Evolutionary conservation across 1,140 invertebrate species (phyloP).

Genomic region (Laupala kohalensis): DNA sequence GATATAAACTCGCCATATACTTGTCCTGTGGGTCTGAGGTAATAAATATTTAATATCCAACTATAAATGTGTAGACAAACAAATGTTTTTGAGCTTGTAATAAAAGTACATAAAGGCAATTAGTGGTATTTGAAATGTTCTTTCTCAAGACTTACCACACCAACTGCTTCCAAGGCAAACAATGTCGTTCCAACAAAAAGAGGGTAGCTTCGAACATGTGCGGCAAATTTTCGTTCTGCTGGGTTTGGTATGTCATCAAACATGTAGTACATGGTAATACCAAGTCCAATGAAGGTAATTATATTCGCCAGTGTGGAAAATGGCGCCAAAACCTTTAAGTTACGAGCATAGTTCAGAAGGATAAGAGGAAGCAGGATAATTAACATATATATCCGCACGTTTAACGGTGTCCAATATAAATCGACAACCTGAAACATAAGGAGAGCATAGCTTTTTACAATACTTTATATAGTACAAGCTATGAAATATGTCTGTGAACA

Average conservation of each 20-base stretch:
- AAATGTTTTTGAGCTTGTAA: too few relatives aligned
- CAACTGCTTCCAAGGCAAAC: constrained; percentile 81
- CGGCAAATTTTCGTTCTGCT: constrained; percentile 38
- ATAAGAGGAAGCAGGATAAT: constrained; percentile 54
- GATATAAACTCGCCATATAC: too few relatives aligned
- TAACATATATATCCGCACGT: constrained; percentile 38
- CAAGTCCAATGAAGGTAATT: constrained; percentile 51
- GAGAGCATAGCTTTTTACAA: neutral
- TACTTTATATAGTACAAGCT: too few relatives aligned
- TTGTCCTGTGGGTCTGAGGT: too few relatives aligned
- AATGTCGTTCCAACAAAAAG: constrained; percentile 77
- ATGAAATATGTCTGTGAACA: too few relatives aligned
- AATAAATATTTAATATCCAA: too few relatives aligned
- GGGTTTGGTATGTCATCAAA: constrained; percentile 44
- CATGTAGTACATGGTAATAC: constrained; percentile 53
- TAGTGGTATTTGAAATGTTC: too few relatives aligned
- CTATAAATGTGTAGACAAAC: too few relatives aligned
- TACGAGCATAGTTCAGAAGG: constrained; percentile 56
- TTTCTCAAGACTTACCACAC: constrained; percentile 53
- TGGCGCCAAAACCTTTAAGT: constrained; percentile 63
- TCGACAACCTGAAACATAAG: constrained; percentile 29
- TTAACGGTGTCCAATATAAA: constrained; percentile 25
- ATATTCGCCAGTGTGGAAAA: constrained; percentile 70
- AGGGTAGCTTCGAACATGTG: constrained; percentile 40
- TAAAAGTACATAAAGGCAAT: too few relatives aligned